phyloP scores from a whole-genome alignment of 2,797 vertebrate genomes.

The Sardinella longiceps region DNA sequence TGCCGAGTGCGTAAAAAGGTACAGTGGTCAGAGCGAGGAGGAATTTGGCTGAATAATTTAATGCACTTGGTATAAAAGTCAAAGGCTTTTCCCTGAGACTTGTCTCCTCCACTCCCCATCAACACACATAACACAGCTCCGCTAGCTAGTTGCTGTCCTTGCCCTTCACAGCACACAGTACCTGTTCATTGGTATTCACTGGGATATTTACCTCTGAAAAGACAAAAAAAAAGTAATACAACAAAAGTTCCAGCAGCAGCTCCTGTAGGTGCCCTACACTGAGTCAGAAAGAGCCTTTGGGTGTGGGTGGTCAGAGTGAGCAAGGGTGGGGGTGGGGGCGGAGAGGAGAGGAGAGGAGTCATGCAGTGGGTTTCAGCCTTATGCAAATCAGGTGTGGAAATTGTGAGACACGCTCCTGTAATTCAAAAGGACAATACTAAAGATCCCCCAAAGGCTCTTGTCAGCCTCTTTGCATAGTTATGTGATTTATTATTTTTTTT shows the following conservation, averaged over 20 bases:
- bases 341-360: not conserved
- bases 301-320: not conserved
- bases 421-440: conserved; percentile 14
- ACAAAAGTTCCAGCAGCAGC: conserved; percentile 5
- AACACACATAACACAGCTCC: not conserved
- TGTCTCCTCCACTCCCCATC: not conserved
- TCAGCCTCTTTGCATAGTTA: conserved; percentile 4
- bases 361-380: not conserved
- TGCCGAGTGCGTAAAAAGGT: not conserved
- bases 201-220: conserved; percentile 9
- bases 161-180: not conserved
- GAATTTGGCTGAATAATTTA: not conserved
- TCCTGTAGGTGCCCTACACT: not conserved
- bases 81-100: not conserved
- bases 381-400: conserved; percentile 22
- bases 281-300: not conserved
- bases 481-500: not conserved
- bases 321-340: not conserved
- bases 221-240: not conserved
- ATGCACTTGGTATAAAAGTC: not conserved
- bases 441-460: conserved; percentile 23
- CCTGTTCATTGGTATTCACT: not conserved
- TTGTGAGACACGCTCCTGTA: not conserved
- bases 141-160: not conserved
- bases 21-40: not conserved